phyloP scores from a whole-genome alignment of 2,113 vertebrate genomes.

The Vidua macroura region DNA sequence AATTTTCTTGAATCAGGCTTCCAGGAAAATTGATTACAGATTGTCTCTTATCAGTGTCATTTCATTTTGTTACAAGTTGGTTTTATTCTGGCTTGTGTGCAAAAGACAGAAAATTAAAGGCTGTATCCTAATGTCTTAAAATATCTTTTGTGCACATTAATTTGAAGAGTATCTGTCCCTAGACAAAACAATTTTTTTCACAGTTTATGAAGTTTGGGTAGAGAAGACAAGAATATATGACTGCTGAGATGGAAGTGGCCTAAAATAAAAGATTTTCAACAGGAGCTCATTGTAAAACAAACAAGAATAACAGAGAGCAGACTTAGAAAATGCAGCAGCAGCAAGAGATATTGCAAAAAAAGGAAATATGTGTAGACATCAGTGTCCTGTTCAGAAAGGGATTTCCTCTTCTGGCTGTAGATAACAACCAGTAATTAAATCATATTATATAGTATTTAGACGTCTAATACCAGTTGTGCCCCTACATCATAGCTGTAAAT shows the following conservation, averaged over 20 bases:
- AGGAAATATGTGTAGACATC: not conserved
- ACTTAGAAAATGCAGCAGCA: not conserved
- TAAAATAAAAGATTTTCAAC: not conserved
- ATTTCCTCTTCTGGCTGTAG: not conserved
- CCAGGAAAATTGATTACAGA: not conserved
- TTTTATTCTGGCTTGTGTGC: not conserved
- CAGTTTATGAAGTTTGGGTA: not conserved
- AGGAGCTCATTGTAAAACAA: not conserved
- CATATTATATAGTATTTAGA: not conserved
- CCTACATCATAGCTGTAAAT: not conserved
- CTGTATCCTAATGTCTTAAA: not conserved
- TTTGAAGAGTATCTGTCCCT: not conserved
- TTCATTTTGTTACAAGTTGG: not conserved
- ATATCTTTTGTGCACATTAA: not conserved
- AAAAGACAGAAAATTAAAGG: not conserved
- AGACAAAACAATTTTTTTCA: not conserved
- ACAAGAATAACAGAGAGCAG: not conserved
- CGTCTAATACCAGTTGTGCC: not conserved
- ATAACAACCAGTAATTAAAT: not conserved
- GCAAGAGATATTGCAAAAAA: not conserved
- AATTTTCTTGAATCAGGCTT: not conserved
- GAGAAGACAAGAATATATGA: not conserved
- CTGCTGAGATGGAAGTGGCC: not conserved
- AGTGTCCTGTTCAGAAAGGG: not conserved
- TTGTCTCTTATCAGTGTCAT: not conserved